Evolutionary conservation across 2,888 invertebrate genomes (phyloP), one percentile per base, ranked within the genome.

Genomic region (Lasioglossum lativentre): DNA sequence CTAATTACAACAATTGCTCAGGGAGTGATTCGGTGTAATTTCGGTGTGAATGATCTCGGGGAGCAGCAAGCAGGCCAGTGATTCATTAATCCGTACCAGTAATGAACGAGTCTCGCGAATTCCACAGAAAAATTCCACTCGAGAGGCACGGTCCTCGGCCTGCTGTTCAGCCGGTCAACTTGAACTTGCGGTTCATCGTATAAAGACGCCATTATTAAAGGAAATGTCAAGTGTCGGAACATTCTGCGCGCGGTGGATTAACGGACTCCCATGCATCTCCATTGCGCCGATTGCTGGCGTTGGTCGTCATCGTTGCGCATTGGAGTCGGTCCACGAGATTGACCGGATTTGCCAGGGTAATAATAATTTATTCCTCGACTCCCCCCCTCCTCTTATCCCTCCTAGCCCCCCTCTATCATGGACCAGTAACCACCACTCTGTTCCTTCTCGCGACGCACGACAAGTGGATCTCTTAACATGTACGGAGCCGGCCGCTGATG

Each of bases 291-390:
- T 88, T 86, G 88, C 77, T 70, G 85, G 83, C 81, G 75, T 80
- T 81, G 80, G 79, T 89, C 87, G 88, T 90, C 87, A 89, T 89
- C 83, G 82, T 66, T 73, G 34, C 84, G 82, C 90, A 88, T 88
- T 87, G 88, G 89, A 90, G 89, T 89, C 90, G 88, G 83, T 91
- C 87, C 88, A 76, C 88, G 89, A 91, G 92, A 92, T 92, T 91
- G 91, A 91, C 91, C 90, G 92, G 92, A 93, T 93, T 93, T 93
- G 90, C 91, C 88, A 88, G 89, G 87, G 92, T 89, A 91, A 92
- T 92, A 91, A 93, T 93, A 92, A 93, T 92, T 92, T 91, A 93
- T 93, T 92, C 89, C 89, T 72, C 72, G 27, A 12, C 85, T 89
- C 78, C 78, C 73, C 66, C 59, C 85, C 90, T 82, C 78, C 74